A percentile compares a stretch with the other conserved stretches of the same genome.
These are phyloP conservation scores for Epiblema foenella DNA, from an alignment of 2,888 invertebrate species.

Conservation along the genomic window DNA sequence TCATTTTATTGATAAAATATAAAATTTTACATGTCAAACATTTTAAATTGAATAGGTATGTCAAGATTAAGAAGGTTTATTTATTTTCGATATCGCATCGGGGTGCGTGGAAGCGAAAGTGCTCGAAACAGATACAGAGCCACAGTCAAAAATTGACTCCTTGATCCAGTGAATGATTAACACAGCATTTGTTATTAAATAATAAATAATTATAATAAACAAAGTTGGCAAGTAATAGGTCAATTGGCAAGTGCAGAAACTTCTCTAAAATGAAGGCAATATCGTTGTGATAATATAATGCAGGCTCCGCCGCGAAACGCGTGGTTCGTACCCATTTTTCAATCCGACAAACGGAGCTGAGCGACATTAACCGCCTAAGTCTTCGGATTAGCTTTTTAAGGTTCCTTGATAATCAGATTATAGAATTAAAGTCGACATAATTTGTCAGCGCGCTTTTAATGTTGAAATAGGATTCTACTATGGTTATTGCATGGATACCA, in stretches of 20 bases:
- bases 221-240: neutral
- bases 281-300: conserved; percentile 21
- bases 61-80: too few species aligned
- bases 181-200: too few species aligned
- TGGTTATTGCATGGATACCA: neutral
- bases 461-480: neutral
- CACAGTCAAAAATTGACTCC: too few species aligned
- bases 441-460: conserved; percentile 10
- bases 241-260: neutral
- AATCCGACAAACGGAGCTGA: conserved; percentile 46
- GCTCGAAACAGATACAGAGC: too few species aligned
- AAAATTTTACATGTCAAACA: too few species aligned
- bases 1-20: too few species aligned
- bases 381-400: conserved; percentile 49
- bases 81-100: too few species aligned
- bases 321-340: conserved; percentile 50
- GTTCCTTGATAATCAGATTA: conserved; percentile 17
- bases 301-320: conserved; percentile 33
- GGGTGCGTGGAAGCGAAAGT: too few species aligned
- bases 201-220: too few species aligned
- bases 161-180: too few species aligned
- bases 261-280: conserved; percentile 26
- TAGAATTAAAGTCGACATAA: conserved; percentile 22
- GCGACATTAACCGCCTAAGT: conserved; percentile 48
- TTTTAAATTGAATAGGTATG: too few species aligned